These are phyloP conservation scores for Malthinus flaveolus DNA, from an alignment of 2,888 invertebrate genomes.

Conservation along the genomic window DNA sequence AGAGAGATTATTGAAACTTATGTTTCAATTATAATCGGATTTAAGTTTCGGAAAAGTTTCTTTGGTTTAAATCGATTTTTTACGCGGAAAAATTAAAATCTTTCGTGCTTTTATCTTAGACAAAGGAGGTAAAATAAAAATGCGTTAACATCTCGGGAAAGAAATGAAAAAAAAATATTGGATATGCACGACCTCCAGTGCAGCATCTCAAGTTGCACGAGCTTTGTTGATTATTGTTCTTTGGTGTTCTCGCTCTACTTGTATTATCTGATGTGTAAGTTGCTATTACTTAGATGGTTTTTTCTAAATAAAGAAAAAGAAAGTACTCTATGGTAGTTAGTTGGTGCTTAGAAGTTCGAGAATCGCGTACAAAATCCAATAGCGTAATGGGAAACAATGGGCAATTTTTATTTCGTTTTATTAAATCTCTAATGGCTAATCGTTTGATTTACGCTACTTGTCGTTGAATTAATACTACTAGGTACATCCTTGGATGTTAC, in stretches of 20 bases:
- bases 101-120: too few species aligned
- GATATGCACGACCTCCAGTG: conserved; percentile 34
- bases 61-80: too few species aligned
- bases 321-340: neutral
- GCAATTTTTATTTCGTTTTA: conserved; percentile 32
- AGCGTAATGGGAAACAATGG: conserved; percentile 35
- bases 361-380: neutral
- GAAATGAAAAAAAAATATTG: conserved; percentile 21
- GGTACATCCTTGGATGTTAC: conserved; percentile 7
- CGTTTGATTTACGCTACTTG: conserved; percentile 34
- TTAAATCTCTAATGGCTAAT: conserved; percentile 36
- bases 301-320: neutral
- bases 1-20: too few species aligned
- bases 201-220: conserved; percentile 33
- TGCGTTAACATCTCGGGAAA: conserved; percentile 22
- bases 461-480: conserved; percentile 35
- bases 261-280: conserved; percentile 34
- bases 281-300: conserved; percentile 31
- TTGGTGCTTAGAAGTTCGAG: neutral
- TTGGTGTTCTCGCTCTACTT: conserved; percentile 33
- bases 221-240: conserved; percentile 35
- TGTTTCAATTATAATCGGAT: too few species aligned
- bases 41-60: too few species aligned
- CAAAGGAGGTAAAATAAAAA: conserved; percentile 12
- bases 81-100: too few species aligned